Percentiles rank a stretch among this genome's conserved stretches.
These are phyloP conservation scores for Peribatodes rhomboidaria DNA, from an alignment of 2,888 invertebrate genomes.

Conservation along the genomic window DNA sequence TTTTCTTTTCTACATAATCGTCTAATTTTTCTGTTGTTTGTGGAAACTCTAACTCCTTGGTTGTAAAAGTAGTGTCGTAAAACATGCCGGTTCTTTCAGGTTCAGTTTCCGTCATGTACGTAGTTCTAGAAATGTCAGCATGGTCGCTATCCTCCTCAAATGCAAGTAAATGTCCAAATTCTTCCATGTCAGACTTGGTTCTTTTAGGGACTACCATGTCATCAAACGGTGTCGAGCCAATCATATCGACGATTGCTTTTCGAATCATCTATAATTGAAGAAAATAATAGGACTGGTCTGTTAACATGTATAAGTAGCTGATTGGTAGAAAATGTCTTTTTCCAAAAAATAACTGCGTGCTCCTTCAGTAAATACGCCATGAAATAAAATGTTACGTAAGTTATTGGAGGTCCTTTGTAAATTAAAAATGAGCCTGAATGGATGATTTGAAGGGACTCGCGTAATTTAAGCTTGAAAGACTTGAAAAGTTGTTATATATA, in stretches of 20 bases:
- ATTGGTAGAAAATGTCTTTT: background rate
- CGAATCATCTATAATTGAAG: constrained; percentile 38
- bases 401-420: no score
- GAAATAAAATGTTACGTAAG: no score
- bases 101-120: constrained; percentile 25
- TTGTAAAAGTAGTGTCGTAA: constrained; percentile 22
- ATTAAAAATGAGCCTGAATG: no score
- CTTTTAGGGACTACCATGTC: constrained; percentile 55
- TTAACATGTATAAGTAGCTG: background rate
- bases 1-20: constrained; percentile 45
- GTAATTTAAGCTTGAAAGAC: no score
- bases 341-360: no score
- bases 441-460: no score
- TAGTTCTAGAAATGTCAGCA: constrained; percentile 47
- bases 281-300: background rate
- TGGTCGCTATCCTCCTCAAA: constrained; percentile 48
- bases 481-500: no score
- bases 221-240: constrained; percentile 53
- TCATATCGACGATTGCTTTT: constrained; percentile 48
- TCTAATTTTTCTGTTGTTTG: constrained; percentile 34
- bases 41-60: constrained; percentile 42
- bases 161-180: constrained; percentile 46
- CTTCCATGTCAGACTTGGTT: constrained; percentile 50
- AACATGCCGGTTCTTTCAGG: constrained; percentile 49
- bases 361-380: no score